These are phyloP conservation scores for Pelusios castaneus DNA, from an alignment of 2,113 vertebrate species.

Conservation along the genomic window DNA sequence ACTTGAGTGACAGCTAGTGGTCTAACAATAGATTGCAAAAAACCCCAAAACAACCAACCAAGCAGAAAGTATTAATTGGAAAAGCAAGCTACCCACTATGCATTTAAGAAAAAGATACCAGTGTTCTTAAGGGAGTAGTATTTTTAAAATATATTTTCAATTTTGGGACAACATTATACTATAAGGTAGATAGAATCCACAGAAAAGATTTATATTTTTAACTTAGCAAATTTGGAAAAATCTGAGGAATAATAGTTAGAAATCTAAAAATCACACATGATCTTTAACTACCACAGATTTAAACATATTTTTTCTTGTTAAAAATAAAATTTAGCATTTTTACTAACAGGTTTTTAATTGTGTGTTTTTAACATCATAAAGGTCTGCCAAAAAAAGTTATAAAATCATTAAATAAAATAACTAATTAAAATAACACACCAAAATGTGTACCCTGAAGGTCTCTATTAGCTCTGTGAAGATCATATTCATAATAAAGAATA, in stretches of 20 bases:
- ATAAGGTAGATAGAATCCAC: neutral
- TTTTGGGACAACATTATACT: neutral
- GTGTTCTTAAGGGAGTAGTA: neutral
- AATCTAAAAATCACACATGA: neutral
- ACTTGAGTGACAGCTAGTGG: neutral
- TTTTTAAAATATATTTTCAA: neutral
- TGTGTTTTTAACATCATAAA: neutral
- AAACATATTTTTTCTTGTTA: neutral
- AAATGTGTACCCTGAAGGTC: neutral
- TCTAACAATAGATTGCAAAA: neutral
- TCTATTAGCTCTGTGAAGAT: neutral
- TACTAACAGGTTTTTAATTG: neutral
- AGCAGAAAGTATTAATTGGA: neutral
- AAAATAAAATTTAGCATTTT: neutral
- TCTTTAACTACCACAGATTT: neutral
- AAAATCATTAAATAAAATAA: neutral
- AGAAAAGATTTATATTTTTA: neutral
- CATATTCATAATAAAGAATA: neutral
- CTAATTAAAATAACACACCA: neutral
- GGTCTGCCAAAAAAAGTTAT: neutral
- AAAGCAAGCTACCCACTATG: neutral
- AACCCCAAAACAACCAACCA: neutral
- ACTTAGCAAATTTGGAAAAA: neutral
- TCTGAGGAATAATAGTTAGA: neutral
- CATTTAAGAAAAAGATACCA: neutral